A percentile compares a stretch with the other conserved stretches of the same genome.
phyloP scores from a whole-genome alignment of 2,797 vertebrate species.

The Aphelocoma californica region DNA sequence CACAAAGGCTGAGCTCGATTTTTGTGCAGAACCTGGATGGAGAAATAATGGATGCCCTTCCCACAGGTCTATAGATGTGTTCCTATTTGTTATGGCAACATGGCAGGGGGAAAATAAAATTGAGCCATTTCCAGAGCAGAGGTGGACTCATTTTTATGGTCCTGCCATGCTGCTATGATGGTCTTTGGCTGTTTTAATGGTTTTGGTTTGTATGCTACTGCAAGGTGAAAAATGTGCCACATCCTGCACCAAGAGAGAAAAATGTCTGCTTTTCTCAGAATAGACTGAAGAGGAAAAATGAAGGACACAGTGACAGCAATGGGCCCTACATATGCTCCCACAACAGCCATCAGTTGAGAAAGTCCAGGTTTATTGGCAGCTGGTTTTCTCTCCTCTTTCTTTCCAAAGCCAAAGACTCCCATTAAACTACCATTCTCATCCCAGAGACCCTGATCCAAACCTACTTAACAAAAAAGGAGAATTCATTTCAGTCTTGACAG shows the following conservation, averaged over 20 bases:
- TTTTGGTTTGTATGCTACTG: constrained; percentile 23
- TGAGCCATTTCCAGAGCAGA: constrained; percentile 30
- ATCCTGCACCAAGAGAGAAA: background rate
- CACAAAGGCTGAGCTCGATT: background rate
- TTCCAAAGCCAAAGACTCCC: background rate
- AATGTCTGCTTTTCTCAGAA: constrained; percentile 17
- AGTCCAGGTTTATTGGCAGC: background rate
- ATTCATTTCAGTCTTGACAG: background rate
- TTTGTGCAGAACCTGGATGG: background rate
- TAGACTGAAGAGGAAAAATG: background rate
- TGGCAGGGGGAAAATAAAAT: constrained; percentile 52
- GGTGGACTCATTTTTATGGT: constrained; percentile 55
- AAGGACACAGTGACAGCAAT: background rate
- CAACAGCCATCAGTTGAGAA: background rate
- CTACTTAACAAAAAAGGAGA: background rate
- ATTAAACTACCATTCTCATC: background rate
- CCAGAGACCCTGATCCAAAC: background rate
- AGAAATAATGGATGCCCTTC: constrained; percentile 20
- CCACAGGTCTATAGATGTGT: background rate
- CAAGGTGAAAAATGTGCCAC: constrained; percentile 40
- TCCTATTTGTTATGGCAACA: constrained; percentile 40
- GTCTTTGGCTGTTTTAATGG: constrained; percentile 53
- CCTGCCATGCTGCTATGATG: constrained; percentile 37
- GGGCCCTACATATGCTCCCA: background rate
- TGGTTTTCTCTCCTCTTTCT: background rate